These are phyloP conservation scores for Podabrus alpinus DNA, from an alignment of 2,888 invertebrate genomes.

Conservation along the genomic window DNA sequence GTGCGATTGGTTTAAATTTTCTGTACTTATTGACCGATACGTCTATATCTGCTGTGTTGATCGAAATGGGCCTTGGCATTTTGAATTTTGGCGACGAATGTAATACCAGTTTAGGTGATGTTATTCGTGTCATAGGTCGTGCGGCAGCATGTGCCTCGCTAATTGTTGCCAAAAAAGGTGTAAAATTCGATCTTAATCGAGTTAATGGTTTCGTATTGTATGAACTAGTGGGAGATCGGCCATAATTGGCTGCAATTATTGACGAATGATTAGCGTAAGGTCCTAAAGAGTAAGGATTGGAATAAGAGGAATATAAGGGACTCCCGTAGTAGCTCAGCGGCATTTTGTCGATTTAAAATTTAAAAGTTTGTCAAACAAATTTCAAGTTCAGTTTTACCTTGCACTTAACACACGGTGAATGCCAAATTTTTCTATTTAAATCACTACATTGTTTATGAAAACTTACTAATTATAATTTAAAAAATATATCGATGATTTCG, in stretches of 20 bases:
- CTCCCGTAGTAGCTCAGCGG: slow-evolving; percentile 57
- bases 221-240: slow-evolving; percentile 39
- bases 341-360: slow-evolving; percentile 11
- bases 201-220: slow-evolving; percentile 43
- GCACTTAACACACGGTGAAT: neutral
- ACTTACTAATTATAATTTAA: neutral
- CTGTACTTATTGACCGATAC: slow-evolving; percentile 72
- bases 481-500: neutral
- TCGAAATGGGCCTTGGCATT: slow-evolving; percentile 69
- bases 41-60: slow-evolving; percentile 86
- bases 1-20: slow-evolving; percentile 43
- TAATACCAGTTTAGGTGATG: slow-evolving; percentile 59
- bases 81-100: slow-evolving; percentile 56
- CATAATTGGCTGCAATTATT: slow-evolving; percentile 49
- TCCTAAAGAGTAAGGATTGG: slow-evolving; percentile 58
- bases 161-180: slow-evolving; percentile 76
- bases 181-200: slow-evolving; percentile 60
- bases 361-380: neutral
- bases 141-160: slow-evolving; percentile 61
- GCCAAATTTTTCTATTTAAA: slow-evolving; percentile 4
- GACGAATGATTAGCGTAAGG: slow-evolving; percentile 62
- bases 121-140: slow-evolving; percentile 57
- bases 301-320: slow-evolving; percentile 62
- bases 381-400: slow-evolving; percentile 4
- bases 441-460: slow-evolving; percentile 4